A percentile compares a stretch with the other conserved stretches of the same genome.
phyloP scores from a whole-genome alignment of 2,888 invertebrate genomes.

The Ophion costatus region DNA sequence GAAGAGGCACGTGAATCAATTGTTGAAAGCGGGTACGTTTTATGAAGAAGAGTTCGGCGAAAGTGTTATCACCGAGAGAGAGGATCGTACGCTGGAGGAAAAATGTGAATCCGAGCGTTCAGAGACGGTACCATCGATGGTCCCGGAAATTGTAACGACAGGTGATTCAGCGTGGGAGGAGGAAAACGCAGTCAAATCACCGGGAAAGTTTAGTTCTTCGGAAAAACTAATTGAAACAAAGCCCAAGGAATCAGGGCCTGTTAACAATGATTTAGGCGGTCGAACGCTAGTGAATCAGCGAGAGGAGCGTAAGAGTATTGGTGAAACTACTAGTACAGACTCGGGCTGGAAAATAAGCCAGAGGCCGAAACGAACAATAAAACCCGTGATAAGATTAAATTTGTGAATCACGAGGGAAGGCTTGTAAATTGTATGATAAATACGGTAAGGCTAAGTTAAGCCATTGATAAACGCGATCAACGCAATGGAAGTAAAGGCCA shows the following conservation, averaged over 20 bases:
- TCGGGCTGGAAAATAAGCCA: background rate
- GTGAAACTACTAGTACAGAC: background rate
- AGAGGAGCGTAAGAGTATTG: background rate
- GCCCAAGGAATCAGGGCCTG: too few relatives aligned
- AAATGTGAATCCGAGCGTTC: background rate
- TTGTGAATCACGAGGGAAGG: background rate
- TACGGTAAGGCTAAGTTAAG: too few relatives aligned
- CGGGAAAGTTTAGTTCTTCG: too few relatives aligned
- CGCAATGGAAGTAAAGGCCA: too few relatives aligned
- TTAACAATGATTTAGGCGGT: too few relatives aligned
- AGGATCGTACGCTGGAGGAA: background rate
- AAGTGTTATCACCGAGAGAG: background rate
- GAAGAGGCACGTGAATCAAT: constrained; percentile 56
- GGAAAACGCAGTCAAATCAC: too few relatives aligned
- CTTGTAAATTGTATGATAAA: too few relatives aligned
- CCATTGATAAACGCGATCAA: too few relatives aligned
- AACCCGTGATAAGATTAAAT: constrained; percentile 1
- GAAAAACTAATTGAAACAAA: too few relatives aligned
- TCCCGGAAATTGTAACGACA: too few relatives aligned
- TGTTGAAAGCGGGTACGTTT: constrained; percentile 7
- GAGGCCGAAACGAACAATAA: constrained; percentile 4
- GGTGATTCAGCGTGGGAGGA: too few relatives aligned
- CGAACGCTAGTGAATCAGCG: too few relatives aligned
- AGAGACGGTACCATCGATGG: background rate
- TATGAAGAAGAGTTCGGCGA: background rate